Conservation (phyloP, 2,797 vertebrate species). For the Odontamblyopus lacepedii region DNA sequence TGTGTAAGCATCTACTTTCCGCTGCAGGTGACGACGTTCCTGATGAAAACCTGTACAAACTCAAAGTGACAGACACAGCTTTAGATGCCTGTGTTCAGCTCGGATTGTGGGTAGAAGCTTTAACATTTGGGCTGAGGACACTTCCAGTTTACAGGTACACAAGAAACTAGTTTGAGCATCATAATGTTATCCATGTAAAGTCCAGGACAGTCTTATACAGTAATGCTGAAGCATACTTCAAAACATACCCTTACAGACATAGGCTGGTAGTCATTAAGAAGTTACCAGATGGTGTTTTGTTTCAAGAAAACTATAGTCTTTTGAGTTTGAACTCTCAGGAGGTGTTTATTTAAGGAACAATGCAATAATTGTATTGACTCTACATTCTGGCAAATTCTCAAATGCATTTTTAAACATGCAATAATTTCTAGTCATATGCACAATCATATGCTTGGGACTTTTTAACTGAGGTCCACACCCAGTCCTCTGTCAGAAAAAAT, state of each 20-base stretch:
- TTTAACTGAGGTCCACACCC: neutral
- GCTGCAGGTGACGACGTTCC: conserved; percentile 69
- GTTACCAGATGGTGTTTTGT: conserved; percentile 9
- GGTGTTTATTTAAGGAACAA: neutral
- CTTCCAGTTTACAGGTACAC: conserved; percentile 74
- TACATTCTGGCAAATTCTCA: neutral
- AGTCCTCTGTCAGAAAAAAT: neutral
- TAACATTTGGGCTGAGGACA: conserved; percentile 80
- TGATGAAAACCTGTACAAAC: conserved; percentile 88
- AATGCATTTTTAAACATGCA: neutral
- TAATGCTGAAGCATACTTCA: conserved; percentile 12
- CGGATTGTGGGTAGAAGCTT: conserved; percentile 81
- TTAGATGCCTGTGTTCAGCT: conserved; percentile 88
- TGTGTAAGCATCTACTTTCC: conserved; percentile 74
- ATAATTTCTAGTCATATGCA: neutral
- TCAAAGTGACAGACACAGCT: conserved; percentile 86
- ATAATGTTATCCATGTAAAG: conserved; percentile 13
- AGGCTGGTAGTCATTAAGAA: neutral
- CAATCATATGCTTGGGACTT: too few relatives aligned
- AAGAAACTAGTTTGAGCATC: neutral
- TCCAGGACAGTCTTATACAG: conserved; percentile 5
- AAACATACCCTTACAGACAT: conserved; percentile 17
- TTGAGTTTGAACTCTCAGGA: conserved; percentile 13
- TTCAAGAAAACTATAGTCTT: conserved; percentile 1
- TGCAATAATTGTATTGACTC: neutral